Conservation (phyloP, 2,797 vertebrate genomes). For the Glyptemys insculpta region DNA sequence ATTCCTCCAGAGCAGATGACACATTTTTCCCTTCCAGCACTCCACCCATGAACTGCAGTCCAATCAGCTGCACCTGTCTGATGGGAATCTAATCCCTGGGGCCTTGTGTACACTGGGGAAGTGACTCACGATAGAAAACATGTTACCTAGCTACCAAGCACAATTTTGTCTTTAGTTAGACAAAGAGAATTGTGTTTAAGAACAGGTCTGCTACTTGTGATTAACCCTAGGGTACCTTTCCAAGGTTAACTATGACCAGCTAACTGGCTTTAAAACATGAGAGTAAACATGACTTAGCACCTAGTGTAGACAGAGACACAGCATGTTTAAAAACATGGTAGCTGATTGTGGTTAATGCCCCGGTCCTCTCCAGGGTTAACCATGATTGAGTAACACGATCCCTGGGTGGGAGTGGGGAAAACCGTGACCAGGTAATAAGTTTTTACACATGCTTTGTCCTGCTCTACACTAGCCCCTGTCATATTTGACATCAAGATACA, state of each 20-base stretch:
- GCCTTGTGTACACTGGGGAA: background rate
- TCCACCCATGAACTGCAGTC: background rate
- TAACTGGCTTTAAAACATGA: background rate
- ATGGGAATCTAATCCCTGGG: background rate
- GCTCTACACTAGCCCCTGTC: no score
- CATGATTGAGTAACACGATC: background rate
- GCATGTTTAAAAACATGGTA: no score
- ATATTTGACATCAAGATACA: background rate
- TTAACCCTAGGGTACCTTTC: background rate
- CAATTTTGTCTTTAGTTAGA: background rate
- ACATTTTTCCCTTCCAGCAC: background rate
- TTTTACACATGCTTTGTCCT: background rate
- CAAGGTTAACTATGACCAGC: background rate
- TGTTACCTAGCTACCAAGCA: background rate
- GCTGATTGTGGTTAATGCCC: background rate
- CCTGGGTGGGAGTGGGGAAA: background rate
- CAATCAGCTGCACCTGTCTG: background rate
- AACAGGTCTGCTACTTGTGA: background rate
- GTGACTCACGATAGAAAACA: background rate
- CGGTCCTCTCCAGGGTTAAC: background rate
- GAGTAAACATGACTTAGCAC: background rate
- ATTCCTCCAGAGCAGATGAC: background rate
- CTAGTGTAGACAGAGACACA: background rate
- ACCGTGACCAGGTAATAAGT: background rate
- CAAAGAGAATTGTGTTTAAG: background rate